phyloP scores from a whole-genome alignment of 1,140 invertebrate species.

The Apis dorsata region DNA sequence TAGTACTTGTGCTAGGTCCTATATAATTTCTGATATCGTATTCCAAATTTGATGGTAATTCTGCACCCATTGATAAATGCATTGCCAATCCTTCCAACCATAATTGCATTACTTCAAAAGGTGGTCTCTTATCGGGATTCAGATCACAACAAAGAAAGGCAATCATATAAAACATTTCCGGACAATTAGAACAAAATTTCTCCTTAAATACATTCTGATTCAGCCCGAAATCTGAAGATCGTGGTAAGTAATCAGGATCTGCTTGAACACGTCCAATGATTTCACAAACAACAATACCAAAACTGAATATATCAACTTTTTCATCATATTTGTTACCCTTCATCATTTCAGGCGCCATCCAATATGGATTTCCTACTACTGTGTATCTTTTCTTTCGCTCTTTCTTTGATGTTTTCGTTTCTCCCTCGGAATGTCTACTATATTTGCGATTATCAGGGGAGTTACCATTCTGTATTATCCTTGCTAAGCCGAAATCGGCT shows the following conservation, averaged over 20 bases:
- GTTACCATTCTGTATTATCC: constrained; percentile 86
- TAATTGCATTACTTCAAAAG: constrained; percentile 91
- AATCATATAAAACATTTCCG: constrained; percentile 92
- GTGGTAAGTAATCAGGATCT: constrained; percentile 94
- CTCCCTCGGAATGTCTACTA: constrained; percentile 71
- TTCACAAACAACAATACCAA: constrained; percentile 97
- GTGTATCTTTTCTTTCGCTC: constrained; percentile 87
- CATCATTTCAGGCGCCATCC: constrained; percentile 99
- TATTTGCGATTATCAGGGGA: constrained; percentile 75
- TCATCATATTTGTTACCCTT: constrained; percentile 97
- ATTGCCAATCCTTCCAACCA: constrained; percentile 90
- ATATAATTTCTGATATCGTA: constrained; percentile 88
- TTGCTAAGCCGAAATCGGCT: constrained; percentile 95
- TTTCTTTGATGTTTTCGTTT: constrained; percentile 75
- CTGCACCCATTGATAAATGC: constrained; percentile 84
- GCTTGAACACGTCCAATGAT: constrained; percentile 96
- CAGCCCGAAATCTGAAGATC: constrained; percentile 94
- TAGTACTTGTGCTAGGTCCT: constrained; percentile 82
- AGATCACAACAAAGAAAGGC: constrained; percentile 94
- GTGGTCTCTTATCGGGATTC: constrained; percentile 92
- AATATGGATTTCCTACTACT: constrained; percentile 97
- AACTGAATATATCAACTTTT: constrained; percentile 98
- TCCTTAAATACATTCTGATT: constrained; percentile 93
- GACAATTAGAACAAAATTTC: constrained; percentile 93
- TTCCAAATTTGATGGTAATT: constrained; percentile 85